phyloP scores from a whole-genome alignment of 2,888 invertebrate genomes.

The Drosophila pseudotalamancana region DNA sequence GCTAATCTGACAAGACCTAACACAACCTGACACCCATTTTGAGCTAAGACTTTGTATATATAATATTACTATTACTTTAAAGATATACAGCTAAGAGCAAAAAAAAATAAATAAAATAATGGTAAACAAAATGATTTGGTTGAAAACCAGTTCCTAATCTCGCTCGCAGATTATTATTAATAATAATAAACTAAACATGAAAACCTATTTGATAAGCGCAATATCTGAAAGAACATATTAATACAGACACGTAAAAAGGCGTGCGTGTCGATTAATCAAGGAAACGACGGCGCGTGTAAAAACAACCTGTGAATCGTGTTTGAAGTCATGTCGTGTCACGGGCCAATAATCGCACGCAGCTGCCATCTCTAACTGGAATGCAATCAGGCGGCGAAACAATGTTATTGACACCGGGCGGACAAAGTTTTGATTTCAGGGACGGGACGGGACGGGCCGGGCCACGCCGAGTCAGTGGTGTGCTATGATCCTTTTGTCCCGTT shows the following conservation, averaged over 20 bases:
- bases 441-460: too few species aligned
- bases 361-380: conserved; percentile 29
- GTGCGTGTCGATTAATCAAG: conserved; percentile 27
- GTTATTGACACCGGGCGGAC: conserved; percentile 70
- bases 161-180: too few species aligned
- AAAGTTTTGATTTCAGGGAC: conserved; percentile 65
- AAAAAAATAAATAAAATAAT: too few species aligned
- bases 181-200: too few species aligned
- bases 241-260: neutral
- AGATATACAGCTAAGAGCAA: too few species aligned
- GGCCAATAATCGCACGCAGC: conserved; percentile 8
- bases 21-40: neutral
- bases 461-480: conserved; percentile 23
- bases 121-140: too few species aligned
- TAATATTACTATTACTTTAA: too few species aligned
- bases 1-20: neutral
- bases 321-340: conserved; percentile 8
- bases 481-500: conserved; percentile 45
- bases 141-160: too few species aligned
- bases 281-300: too few species aligned
- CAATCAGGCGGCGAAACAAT: conserved; percentile 43
- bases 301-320: conserved; percentile 19
- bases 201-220: too few species aligned
- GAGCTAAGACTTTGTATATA: too few species aligned
- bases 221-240: neutral